Base-by-base conservation (phyloP, 2,888 invertebrate species). In the Aphodius granarius region DNA sequence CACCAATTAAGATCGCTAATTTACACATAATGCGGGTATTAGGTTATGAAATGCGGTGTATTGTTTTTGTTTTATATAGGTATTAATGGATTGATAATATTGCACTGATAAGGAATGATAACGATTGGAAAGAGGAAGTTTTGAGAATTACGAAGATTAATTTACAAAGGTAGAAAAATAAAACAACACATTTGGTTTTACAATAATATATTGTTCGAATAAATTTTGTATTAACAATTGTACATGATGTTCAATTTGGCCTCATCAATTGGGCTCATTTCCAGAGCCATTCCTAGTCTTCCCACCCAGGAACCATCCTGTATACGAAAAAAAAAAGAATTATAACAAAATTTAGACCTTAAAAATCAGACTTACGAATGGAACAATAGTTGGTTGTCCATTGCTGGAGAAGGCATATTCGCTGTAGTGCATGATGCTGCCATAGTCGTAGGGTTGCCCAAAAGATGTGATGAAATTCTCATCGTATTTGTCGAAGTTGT, bases 381-480 rank as follows among this genome's bases (percentile, higher is more conserved):
- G 80, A 72, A 73, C 16, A 62, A 94, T 94, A 0, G 94, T 94
- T 66, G 87, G 88, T 79, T 91, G 87, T 63, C 91, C 91, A 84
- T 93, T 92, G 81, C 89, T 91, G 0, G 93, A 91, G 83, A 94
- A 94, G 0, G 93, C 93, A 21, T 86, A 87, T 23, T 89, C 89
- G 66, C 92, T 90, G 81, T 94, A 94, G 82, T 94, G 94, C 92
- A 94, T 92, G 0, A 94, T 90, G 81, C 93, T 93, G 6, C 86
- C 88, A 80, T 93, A 94, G 85, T 94, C 94, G 81, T 94, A 94
- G 3, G 88, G 86, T 63, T 92, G 89, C 0, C 91, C 92, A 80
- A 91, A 93, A 81, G 92, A 92, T 0, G 91, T 91, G 5, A 93
- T 90, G 2, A 89, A 89, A 9, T 89, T 88, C n/a, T 89, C 89